Evolutionary conservation across 2,888 invertebrate genomes (phyloP).

Genomic region (Eristalis tenax): DNA sequence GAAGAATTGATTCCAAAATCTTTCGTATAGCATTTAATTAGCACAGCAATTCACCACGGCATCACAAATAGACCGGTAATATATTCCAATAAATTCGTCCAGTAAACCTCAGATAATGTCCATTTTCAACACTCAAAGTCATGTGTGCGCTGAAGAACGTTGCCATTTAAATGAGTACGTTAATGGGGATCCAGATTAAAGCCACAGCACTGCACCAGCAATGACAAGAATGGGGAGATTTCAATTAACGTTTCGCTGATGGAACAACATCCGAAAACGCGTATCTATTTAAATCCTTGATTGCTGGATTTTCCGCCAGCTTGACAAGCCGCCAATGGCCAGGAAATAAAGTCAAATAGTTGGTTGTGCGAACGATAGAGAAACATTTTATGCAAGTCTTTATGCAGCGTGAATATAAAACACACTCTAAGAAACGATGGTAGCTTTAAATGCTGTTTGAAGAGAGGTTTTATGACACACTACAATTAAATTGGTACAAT

Average conservation of each 20-base stretch:
- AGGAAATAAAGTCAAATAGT: too few relatives aligned
- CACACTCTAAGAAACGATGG: too few relatives aligned
- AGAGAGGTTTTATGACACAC: too few relatives aligned
- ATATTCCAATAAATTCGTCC: background rate
- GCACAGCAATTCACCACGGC: background rate
- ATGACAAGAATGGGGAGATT: background rate
- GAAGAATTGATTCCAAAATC: background rate
- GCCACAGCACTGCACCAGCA: background rate
- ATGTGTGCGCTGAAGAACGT: background rate
- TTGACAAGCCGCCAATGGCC: too few relatives aligned
- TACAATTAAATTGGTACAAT: too few relatives aligned
- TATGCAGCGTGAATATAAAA: too few relatives aligned
- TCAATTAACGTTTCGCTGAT: background rate
- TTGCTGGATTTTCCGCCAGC: too few relatives aligned
- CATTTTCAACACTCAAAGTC: background rate
- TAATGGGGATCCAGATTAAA: background rate
- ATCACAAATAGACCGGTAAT: background rate
- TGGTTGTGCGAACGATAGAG: too few relatives aligned
- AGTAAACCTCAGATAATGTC: background rate
- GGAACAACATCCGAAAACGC: background rate
- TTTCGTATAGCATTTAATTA: background rate
- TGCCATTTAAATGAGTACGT: background rate
- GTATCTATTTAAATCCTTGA: too few relatives aligned
- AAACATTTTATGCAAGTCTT: too few relatives aligned
- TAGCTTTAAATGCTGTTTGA: too few relatives aligned